A percentile compares a stretch with the other conserved stretches of the same genome.
These are phyloP conservation scores for Drosophila prosaltans DNA, from an alignment of 1,140 invertebrate genomes.

Conservation along the genomic window DNA sequence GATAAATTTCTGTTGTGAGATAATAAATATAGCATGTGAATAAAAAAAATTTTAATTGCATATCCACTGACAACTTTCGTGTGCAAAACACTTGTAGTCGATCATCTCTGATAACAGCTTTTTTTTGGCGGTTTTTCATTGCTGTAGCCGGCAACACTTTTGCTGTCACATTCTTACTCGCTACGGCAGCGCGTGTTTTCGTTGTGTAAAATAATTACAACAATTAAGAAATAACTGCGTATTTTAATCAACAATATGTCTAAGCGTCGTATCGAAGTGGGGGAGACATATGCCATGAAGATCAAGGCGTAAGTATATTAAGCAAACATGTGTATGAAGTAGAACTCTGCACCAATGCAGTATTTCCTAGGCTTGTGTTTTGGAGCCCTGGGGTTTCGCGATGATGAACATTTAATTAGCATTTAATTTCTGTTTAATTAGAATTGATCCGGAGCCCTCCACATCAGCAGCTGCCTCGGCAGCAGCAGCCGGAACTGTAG, in stretches of 20 bases:
- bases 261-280: constrained; percentile 91
- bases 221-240: constrained; percentile 18
- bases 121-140: neutral
- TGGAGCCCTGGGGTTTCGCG: neutral
- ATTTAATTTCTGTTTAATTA: neutral
- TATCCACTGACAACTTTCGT: neutral
- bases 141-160: neutral
- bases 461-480: constrained; percentile 71
- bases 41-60: too few species aligned
- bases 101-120: neutral
- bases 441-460: constrained; percentile 22
- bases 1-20: too few species aligned
- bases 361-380: neutral
- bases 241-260: constrained; percentile 86
- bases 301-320: constrained; percentile 87
- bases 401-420: neutral
- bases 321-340: too few species aligned
- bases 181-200: constrained; percentile 64
- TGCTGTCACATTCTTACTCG: constrained; percentile 57
- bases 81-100: neutral
- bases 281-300: constrained; percentile 90
- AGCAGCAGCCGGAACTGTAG: constrained; percentile 66
- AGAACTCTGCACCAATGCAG: neutral
- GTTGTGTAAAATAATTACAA: constrained; percentile 41
- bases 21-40: too few species aligned